Evolutionary conservation across 2,113 vertebrate species (phyloP), one percentile per base, ranked within the genome.

Genomic region (Myanophis thanlyinensis): DNA sequence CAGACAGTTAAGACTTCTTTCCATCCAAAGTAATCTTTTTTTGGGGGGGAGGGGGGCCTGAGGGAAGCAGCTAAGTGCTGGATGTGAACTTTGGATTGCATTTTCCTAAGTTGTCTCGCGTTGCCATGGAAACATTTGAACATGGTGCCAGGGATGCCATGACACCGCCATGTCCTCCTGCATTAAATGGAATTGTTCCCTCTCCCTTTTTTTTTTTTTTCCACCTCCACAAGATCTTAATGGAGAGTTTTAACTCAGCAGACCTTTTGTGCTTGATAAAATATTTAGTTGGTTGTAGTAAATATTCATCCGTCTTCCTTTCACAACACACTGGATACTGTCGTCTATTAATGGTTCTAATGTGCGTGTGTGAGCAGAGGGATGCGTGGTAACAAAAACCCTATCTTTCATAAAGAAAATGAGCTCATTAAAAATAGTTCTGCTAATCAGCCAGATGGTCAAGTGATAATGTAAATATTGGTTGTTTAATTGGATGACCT

Each of bases 61-160:
- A n/a, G 2, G 92, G 52, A 48, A 92, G 80, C 51, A 11, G 73
- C 94, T 89, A 3, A 92, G 91, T 89, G 1, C 0, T 56, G 56
- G 30, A 91, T 93, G 87, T 0, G 27, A 94, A 93, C 93, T 93
- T 12, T 15, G 85, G 62, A 0, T 92, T 90, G 59, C 54, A 0
- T 91, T 91, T 25, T 30, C 49, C 92, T 0, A 92, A 96, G 93
- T 93, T 94, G 88, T 94, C 94, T 53, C 48, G 15, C 15, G 95
- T 96, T 96, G 96, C 93, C 94, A 95, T 93, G 95, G 95, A 35
- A 96, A 97, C 93, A 4, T 89, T 95, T 96, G 73, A 92, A 95
- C 92, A 95, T 93, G 93, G 92, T 94, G 95, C 91, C 87, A 88
- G 27, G 44, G 93, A 86, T 95, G 94, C n/a, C 91, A 92, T 95